Base-by-base conservation (phyloP, 53 echinoderm and acorn worm genomes). In the Zoroaster sp. region DNA sequence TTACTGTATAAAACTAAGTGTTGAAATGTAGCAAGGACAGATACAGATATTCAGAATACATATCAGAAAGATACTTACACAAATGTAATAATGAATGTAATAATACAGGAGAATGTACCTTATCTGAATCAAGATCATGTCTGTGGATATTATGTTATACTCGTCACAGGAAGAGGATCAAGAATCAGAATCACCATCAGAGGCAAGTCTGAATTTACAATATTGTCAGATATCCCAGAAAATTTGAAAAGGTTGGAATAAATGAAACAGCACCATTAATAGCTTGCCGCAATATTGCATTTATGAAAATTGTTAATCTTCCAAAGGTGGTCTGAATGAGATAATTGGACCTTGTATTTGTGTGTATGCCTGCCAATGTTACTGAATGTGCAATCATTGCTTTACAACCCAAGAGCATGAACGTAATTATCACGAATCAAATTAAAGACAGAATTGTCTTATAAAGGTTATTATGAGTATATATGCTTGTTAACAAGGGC, bases 141-240 rank as follows among this genome's bases (percentile, higher is more conserved):
- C 66, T 91, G 31, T 91, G 91, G 91, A 91, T 91, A 51, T 91
- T 91, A 51, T 91, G 91, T 32, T 91, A 31, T 35, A 91, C 91
- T 31, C 87, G 91, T 45, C 91, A 91, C 36, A 91, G 69, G 47
- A 91, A 91, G 66, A 31, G 87, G 32, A 3, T 74, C 4, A 2
- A n/a, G 15, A 23, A 43, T 1, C 41, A 74, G 32, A 14, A n/a
- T n/a, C 33, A 8, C 85, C 85, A 42, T 42, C 85, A 39, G 71
- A 85, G 42, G 85, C 85, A 15, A 33, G 12, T 35, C 23, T 28
- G 0, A 81, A 81, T 20, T 69, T 85, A 69, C 69, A 38, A 32
- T 40, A 15, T 6, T 87, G 35, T 21, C 51, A 15, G 53, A 87
- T 35, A 73, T 87, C 73, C 87, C 87, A 21, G 21, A 23, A 28